phyloP scores from a whole-genome alignment of 2,797 vertebrate species.

The Lutjanus campechanus region DNA sequence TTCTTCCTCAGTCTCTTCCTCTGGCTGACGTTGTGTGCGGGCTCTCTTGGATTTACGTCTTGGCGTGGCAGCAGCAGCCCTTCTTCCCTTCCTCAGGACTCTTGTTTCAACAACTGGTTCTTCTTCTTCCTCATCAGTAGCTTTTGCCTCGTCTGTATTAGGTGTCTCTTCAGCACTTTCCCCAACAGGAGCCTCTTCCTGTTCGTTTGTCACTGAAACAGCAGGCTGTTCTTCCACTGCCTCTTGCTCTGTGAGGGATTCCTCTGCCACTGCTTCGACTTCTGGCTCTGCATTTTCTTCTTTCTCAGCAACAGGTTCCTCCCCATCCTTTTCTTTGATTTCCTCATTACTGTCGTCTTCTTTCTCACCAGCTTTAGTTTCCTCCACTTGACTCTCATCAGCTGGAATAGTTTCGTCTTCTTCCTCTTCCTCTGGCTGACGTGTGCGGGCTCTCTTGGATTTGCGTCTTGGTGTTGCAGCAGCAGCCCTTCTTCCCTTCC shows the following conservation, averaged over 20 bases:
- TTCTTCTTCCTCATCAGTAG: slow-evolving; percentile 45
- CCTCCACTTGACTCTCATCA: slow-evolving; percentile 68
- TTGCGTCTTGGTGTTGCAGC: not conserved
- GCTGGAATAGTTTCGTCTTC: not conserved
- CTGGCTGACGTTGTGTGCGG: not conserved
- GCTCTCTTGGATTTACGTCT: slow-evolving; percentile 29
- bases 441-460: slow-evolving; percentile 27
- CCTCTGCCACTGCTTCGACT: slow-evolving; percentile 1
- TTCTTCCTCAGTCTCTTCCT: slow-evolving; percentile 5
- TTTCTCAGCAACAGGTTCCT: not conserved
- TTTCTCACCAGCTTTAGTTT: not conserved
- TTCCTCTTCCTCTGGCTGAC: not conserved
- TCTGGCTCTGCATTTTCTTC: not conserved
- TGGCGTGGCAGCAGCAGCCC: not conserved
- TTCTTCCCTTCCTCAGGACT: slow-evolving; percentile 46
- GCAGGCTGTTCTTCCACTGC: not conserved
- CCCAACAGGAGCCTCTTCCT: not conserved
- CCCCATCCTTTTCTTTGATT: not conserved
- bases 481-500: slow-evolving; percentile 38
- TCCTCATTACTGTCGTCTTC: not conserved
- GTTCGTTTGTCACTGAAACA: not conserved
- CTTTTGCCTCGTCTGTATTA: not conserved
- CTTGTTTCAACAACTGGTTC: slow-evolving; percentile 4
- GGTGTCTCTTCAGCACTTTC: not conserved
- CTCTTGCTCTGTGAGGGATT: not conserved